Evolutionary conservation across 2,797 vertebrate genomes (phyloP), one percentile per base, ranked within the genome.

Genomic region (Sternarchorhynchus goeldii): DNA sequence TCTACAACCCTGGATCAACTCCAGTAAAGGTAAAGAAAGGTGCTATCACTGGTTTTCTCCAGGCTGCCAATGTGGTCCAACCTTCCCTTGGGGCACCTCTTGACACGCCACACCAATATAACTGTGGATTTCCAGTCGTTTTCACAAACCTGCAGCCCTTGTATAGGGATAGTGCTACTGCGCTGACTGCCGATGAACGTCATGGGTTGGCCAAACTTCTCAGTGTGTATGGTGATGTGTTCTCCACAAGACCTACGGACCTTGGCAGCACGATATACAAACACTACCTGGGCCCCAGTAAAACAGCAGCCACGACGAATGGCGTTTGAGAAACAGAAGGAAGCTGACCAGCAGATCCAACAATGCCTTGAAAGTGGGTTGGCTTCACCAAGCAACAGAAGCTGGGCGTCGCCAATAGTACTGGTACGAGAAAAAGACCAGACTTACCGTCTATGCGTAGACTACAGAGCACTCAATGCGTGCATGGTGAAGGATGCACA

Each of bases 201-300:
- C 36, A 1, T 0, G 10, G 55, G 6, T 53, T 84, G 1, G 76
- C 77, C 0, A 36, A 82, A 3, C 36, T 86, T 2, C 50, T 85
- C 2, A 6, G 2, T 4, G 16, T 18, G 0, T 82, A 87, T 14
- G 18, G 17, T 0, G 17, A 62, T 45, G 78, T 82, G 0, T 87
- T 87, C 6, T 86, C 76, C 0, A 85, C 64, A 0, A 69, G 84
- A 0, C 70, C 83, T 0, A 31, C 3, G 8, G 70, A 86, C 17
- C 68, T 86, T 0, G 57, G 85, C 70, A 85, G 2, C 83, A 87
- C 53, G 71, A 85, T 29, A 85, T 85, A 8, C 45, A 75, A 29
- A 79, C 39, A 7, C 0, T 0, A 0, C 81, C 53, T 0, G 83
- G 78, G 0, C 29, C 66, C 53, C 85, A 25, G 73, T 86, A 0